Conservation (phyloP, 2,113 vertebrate genomes). For the Cettia cetti region DNA sequence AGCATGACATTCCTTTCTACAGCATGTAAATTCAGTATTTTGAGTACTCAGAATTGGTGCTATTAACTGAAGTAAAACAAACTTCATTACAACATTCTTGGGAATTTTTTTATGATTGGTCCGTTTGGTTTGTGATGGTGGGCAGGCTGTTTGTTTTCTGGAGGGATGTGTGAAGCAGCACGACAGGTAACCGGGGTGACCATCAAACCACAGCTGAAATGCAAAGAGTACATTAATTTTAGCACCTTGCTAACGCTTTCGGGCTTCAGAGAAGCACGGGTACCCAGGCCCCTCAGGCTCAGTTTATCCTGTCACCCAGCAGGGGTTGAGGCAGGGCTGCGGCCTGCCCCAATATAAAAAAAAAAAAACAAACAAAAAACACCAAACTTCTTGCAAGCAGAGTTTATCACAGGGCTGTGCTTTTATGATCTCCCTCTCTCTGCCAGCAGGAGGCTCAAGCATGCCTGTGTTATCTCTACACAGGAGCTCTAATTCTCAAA, state of each 20-base stretch:
- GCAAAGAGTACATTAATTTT: neutral
- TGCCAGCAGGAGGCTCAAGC: neutral
- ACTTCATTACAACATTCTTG: neutral
- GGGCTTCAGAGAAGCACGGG: accelerated
- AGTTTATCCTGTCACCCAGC: neutral
- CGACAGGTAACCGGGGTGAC: neutral
- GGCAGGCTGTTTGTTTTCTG: neutral
- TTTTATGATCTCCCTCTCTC: neutral
- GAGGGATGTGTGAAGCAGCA: neutral
- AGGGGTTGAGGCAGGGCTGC: neutral
- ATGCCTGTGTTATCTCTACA: neutral
- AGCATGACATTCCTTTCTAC: neutral
- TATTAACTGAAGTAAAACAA: neutral
- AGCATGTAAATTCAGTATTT: neutral
- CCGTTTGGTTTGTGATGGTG: neutral
- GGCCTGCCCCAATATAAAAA: neutral
- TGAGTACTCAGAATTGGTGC: neutral
- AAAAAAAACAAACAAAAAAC: too few species aligned
- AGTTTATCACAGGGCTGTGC: neutral
- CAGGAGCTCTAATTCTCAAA: neutral
- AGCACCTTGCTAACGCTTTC: accelerated
- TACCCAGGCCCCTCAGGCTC: neutral
- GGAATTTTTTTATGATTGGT: neutral
- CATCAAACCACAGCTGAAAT: neutral
- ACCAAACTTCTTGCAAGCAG: too few species aligned